A percentile compares a stretch with the other conserved stretches of the same genome.
Conservation (phyloP, 2,113 vertebrate species). For the Antechinus stuartii region DNA sequence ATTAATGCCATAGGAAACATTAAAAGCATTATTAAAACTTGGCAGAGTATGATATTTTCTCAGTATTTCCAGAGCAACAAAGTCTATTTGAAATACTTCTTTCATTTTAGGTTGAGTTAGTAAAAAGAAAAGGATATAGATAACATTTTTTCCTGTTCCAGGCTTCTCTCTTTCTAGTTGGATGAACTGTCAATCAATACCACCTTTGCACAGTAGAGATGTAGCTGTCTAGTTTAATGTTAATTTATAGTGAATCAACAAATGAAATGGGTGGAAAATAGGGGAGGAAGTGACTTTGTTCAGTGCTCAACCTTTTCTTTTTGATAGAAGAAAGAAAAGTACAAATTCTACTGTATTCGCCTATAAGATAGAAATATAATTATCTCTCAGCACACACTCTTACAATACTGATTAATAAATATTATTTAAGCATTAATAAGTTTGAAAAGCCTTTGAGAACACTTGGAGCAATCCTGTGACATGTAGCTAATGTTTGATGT, state of each 20-base stretch:
- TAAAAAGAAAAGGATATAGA: neutral
- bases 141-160: neutral
- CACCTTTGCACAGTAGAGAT: neutral
- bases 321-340: neutral
- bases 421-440: neutral
- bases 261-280: neutral
- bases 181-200: neutral
- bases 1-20: neutral
- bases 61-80: neutral
- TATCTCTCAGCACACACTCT: neutral
- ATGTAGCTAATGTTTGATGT: neutral
- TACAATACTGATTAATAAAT: neutral
- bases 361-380: neutral
- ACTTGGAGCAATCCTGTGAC: neutral
- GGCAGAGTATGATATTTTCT: neutral
- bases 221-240: neutral
- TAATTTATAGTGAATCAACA: neutral
- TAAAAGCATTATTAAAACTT: neutral
- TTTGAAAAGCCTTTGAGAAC: neutral
- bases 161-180: neutral
- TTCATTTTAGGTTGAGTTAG: neutral
- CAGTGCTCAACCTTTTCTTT: neutral
- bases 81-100: neutral
- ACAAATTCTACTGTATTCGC: neutral
- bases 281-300: neutral